A percentile compares a stretch with the other conserved stretches of the same genome.
phyloP scores from a whole-genome alignment of 2,797 vertebrate genomes.

The Parauchenoglanis punctatus region DNA sequence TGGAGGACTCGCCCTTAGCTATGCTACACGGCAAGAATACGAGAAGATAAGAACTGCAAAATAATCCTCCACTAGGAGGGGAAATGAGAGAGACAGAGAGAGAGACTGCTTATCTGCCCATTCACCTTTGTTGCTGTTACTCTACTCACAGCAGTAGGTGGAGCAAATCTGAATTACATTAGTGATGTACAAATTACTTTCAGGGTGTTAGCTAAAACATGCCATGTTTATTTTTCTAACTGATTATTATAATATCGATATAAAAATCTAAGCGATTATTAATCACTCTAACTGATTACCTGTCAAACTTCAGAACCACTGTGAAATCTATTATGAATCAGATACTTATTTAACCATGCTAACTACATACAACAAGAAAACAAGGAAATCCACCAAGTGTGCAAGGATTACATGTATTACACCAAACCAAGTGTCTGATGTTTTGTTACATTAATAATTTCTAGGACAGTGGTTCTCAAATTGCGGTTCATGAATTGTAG shows the following conservation, averaged over 20 bases:
- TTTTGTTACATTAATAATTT: neutral
- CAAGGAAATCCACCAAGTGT: neutral
- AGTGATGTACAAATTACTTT: slow-evolving; percentile 27
- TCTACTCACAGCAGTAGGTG: slow-evolving; percentile 35
- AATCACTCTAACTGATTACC: neutral
- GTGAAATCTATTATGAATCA: neutral
- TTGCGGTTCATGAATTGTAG: neutral
- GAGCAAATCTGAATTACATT: slow-evolving; percentile 50
- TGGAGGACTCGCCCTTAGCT: slow-evolving; percentile 32
- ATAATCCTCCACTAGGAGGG: neutral
- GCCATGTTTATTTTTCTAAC: slow-evolving; percentile 1
- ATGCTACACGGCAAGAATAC: neutral
- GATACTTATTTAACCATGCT: neutral
- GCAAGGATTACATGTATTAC: no score
- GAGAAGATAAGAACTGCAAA: neutral
- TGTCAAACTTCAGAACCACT: neutral
- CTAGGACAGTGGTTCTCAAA: neutral
- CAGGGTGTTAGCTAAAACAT: slow-evolving; percentile 24
- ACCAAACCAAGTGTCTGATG: neutral
- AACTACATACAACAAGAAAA: neutral
- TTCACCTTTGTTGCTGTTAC: slow-evolving; percentile 33
- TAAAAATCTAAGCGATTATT: no score
- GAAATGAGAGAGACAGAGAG: neutral
- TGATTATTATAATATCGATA: no score
- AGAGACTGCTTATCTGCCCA: neutral